phyloP scores from a whole-genome alignment of 2,113 vertebrate genomes.

The Myocastor coypus region DNA sequence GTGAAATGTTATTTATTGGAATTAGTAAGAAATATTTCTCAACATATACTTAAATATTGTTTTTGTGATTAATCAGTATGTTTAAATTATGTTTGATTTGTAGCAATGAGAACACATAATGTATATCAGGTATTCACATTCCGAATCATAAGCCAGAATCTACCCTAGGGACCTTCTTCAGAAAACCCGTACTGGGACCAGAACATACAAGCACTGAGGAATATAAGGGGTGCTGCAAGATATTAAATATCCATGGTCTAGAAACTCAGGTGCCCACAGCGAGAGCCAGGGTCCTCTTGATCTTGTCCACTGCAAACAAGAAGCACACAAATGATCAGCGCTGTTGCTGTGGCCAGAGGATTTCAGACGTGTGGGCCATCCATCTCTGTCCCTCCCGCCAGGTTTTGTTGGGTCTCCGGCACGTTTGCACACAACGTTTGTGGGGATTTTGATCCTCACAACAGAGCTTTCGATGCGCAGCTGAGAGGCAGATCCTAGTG shows the following conservation, averaged over 20 bases:
- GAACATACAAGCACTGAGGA: not conserved
- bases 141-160: not conserved
- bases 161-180: not conserved
- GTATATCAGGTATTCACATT: no score
- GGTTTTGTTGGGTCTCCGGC: constrained; percentile 39
- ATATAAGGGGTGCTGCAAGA: not conserved
- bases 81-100: no score
- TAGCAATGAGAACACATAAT: no score
- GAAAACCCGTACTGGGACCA: not conserved
- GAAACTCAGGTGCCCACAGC: not conserved
- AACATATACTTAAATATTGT: no score
- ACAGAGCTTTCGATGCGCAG: not conserved
- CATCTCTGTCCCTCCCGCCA: not conserved
- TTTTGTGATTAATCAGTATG: no score
- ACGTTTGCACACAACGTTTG: constrained; percentile 51
- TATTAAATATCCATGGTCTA: not conserved
- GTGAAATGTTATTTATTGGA: no score
- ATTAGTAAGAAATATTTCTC: no score
- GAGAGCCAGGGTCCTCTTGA: not conserved
- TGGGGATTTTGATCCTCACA: constrained; percentile 63
- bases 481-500: constrained; percentile 43
- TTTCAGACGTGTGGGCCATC: not conserved
- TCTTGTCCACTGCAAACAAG: not conserved
- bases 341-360: not conserved
- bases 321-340: not conserved